These are phyloP conservation scores for Oncorhynchus gorbuscha DNA, from an alignment of 2,113 vertebrate species.

Conservation along the genomic window DNA sequence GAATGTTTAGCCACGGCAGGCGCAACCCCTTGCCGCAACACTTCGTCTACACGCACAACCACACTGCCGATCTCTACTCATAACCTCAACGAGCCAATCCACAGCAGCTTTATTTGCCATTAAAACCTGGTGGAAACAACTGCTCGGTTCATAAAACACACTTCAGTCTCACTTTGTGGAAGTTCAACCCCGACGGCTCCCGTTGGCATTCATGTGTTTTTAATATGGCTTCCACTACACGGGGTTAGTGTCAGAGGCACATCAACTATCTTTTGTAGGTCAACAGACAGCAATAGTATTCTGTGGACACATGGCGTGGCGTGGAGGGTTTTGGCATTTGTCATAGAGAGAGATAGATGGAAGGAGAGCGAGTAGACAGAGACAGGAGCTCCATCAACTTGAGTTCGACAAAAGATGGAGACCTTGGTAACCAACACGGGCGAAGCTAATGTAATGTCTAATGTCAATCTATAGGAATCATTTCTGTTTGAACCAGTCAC, in stretches of 20 bases:
- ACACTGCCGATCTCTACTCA: not conserved
- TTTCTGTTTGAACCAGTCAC: too few relatives aligned
- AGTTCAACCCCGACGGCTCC: conserved; percentile 6
- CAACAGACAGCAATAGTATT: not conserved
- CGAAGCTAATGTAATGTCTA: too few relatives aligned
- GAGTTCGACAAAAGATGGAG: not conserved
- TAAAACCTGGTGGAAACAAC: conserved; percentile 7
- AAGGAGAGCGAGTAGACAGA: not conserved
- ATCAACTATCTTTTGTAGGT: conserved; percentile 7
- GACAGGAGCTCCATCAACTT: not conserved
- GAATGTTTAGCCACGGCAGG: not conserved
- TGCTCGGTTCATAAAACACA: conserved; percentile 18
- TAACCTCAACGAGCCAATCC: not conserved
- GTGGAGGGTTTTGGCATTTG: not conserved
- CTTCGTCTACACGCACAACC: not conserved
- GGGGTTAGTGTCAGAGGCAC: not conserved
- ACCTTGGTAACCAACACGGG: too few relatives aligned
- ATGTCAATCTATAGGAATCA: too few relatives aligned
- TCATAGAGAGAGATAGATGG: not conserved
- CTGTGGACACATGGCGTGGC: not conserved
- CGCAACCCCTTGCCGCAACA: not conserved
- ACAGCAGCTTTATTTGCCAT: not conserved
- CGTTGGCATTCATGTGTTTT: conserved; percentile 11
- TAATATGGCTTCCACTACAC: conserved; percentile 19
- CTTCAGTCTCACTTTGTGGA: conserved; percentile 27